Evolutionary conservation across 2,797 vertebrate genomes (phyloP), one percentile per base, ranked within the genome.

Genomic region (Tadarida brasiliensis): DNA sequence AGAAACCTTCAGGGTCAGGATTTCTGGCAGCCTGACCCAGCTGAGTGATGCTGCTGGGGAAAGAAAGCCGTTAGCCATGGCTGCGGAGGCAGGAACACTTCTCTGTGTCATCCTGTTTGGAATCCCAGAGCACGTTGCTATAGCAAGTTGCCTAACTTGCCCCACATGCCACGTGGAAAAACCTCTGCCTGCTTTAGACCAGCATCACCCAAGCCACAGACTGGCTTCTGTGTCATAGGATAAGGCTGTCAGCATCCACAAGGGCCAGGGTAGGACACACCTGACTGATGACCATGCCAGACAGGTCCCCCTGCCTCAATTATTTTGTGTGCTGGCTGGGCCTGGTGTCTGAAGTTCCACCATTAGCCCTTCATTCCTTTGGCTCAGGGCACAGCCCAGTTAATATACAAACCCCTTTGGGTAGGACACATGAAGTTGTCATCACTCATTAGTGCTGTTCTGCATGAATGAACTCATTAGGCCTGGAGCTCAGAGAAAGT

Each of bases 61-160:
- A 81, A 87, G 94, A 90, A 90, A 70, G 67, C 65, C 1, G 4
- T 80, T 54, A 89, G 87, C 24, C 14, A 33, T 56, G 49, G 83
- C 76, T 86, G 70, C 0, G 12, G 82, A 83, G 84, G 49, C 87
- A 73, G 71, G 83, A 96, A 33, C 65, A 33, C 86, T 82, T 67
- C 73, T 61, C 93, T 90, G 90, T 47, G 80, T 96, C 89, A 97
- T 85, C 44, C 11, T 94, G 71, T 94, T 96, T 97, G 93, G 90
- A 92, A 91, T 89, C 93, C 73, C 33, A 44, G 89, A 76, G 68
- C 33, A 10, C 22, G 28, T 88, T 92, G 65, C 97, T 87, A 94
- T 85, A 88, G 94, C 77, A 97, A 97, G 91, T 73, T 87, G 82
- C 54, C 87, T 88, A 77, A 85, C 86, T 94, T 28, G 11, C 67